A percentile compares a stretch with the other conserved stretches of the same genome.
Evolutionary conservation across 2,797 vertebrate species (phyloP).

Genomic region (Acanthurus leucopareius): DNA sequence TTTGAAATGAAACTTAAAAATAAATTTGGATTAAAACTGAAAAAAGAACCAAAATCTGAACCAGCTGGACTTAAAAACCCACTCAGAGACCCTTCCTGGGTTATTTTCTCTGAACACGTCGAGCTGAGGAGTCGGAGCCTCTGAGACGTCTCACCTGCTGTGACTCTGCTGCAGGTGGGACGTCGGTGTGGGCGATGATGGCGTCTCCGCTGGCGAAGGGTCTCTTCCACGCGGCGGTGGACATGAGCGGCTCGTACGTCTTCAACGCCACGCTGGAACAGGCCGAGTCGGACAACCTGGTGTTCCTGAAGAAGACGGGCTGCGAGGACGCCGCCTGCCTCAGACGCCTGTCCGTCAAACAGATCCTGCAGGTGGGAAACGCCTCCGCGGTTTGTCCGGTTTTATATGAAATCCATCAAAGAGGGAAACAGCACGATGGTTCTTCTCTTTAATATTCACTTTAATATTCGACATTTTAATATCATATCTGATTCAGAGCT

Average conservation of each 20-base stretch:
- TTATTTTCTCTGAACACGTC: no score
- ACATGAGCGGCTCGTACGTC: conserved; percentile 85
- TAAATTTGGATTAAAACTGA: no score
- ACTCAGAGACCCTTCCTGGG: no score
- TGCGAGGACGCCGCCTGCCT: conserved; percentile 82
- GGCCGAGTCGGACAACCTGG: conserved; percentile 83
- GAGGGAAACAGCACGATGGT: not conserved
- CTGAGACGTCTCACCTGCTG: no score
- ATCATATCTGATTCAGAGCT: conserved; percentile 18
- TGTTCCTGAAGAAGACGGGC: conserved; percentile 79
- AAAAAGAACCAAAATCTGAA: no score
- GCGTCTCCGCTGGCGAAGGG: conserved; percentile 83
- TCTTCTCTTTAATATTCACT: conserved; percentile 26
- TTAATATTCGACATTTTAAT: conserved; percentile 41
- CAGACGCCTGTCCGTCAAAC: conserved; percentile 60
- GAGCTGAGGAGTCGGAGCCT: no score
- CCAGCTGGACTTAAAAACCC: no score
- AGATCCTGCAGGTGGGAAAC: conserved; percentile 81
- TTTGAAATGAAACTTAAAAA: no score
- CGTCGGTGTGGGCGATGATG: conserved; percentile 87
- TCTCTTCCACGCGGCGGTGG: conserved; percentile 85
- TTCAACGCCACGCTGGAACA: conserved; percentile 72
- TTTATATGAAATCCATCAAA: no score
- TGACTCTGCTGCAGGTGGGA: conserved; percentile 75
- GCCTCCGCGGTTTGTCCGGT: no score